A percentile compares a stretch with the other conserved stretches of the same genome.
phyloP scores from a whole-genome alignment of 2,113 vertebrate genomes.

The Periophthalmus modestus region DNA sequence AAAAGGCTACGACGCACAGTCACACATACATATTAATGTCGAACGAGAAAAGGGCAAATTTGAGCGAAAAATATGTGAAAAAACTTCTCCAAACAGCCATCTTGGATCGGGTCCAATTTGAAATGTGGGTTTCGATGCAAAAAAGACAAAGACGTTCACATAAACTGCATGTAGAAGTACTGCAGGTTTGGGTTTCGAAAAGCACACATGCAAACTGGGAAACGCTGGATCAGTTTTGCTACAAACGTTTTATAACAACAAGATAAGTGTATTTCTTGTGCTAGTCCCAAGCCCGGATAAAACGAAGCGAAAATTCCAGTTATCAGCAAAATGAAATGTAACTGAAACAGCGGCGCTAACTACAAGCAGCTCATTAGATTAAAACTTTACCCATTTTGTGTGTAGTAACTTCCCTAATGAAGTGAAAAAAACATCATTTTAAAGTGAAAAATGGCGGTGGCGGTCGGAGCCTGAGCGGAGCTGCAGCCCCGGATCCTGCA shows the following conservation, averaged over 20 bases:
- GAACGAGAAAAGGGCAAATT: slow-evolving; percentile 33
- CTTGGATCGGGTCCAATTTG: neutral
- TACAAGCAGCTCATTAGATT: neutral
- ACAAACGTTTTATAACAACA: too few species aligned
- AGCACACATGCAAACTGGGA: neutral
- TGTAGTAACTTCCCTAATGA: neutral
- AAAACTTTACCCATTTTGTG: neutral
- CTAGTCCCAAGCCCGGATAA: too few species aligned
- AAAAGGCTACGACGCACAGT: slow-evolving; percentile 14
- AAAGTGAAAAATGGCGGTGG: neutral
- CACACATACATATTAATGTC: neutral
- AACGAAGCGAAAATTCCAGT: neutral
- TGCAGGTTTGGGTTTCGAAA: neutral
- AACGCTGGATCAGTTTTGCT: neutral
- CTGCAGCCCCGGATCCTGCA: slow-evolving; percentile 46
- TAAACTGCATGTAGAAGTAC: too few species aligned
- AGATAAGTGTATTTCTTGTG: too few species aligned
- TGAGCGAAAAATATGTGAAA: slow-evolving; percentile 22
- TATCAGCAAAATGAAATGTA: too few species aligned
- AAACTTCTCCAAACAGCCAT: neutral
- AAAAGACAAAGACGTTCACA: too few species aligned
- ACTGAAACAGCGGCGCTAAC: too few species aligned
- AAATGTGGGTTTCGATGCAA: neutral
- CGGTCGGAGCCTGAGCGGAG: neutral
- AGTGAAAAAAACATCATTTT: neutral